phyloP scores from a whole-genome alignment of 2,797 vertebrate species.

The Botia almorhae region DNA sequence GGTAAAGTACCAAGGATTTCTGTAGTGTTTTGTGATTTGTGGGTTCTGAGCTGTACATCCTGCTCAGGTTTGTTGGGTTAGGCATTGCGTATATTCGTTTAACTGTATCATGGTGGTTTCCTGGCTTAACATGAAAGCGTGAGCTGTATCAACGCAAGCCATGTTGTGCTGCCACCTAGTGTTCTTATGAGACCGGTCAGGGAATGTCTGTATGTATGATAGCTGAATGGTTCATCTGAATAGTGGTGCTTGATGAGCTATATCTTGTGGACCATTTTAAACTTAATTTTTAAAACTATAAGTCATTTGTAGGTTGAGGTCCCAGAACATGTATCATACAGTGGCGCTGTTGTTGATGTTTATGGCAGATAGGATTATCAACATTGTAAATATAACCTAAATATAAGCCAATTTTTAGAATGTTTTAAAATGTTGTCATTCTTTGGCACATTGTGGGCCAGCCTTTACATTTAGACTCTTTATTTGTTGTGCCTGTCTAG shows the following conservation, averaged over 20 bases:
- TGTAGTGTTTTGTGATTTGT: conserved; percentile 4
- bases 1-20: not conserved
- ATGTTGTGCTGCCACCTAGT: conserved; percentile 53
- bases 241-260: no score
- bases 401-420: no score
- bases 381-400: no score
- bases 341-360: no score
- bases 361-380: no score
- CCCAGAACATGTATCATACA: no score
- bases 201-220: not conserved
- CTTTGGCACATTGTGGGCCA: not conserved
- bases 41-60: not conserved
- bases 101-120: not conserved
- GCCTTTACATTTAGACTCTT: not conserved
- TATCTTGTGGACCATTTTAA: no score
- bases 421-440: not conserved
- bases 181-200: not conserved
- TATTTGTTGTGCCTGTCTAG: conserved; percentile 69
- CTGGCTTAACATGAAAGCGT: not conserved
- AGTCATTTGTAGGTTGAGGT: no score
- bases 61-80: not conserved
- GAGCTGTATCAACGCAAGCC: not conserved
- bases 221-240: no score
- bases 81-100: not conserved
- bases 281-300: no score